Evolutionary conservation across 2,113 vertebrate species (phyloP).

Genomic region (Pedetes capensis): DNA sequence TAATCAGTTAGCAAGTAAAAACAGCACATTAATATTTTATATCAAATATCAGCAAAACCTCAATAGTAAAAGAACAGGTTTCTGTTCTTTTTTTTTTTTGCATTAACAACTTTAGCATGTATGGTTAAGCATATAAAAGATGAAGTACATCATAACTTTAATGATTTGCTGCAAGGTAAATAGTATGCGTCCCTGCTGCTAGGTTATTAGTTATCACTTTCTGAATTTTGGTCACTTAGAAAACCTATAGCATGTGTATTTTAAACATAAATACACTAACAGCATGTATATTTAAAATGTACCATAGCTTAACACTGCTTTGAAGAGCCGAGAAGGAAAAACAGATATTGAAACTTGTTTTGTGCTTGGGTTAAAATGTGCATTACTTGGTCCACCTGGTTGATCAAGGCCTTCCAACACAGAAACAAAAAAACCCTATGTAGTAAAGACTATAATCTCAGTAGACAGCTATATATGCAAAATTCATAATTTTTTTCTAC

Average conservation of each 20-base stretch:
- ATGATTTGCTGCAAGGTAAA: not conserved
- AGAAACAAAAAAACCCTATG: not conserved
- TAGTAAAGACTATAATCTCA: not conserved
- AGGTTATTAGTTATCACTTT: slow-evolving; percentile 24
- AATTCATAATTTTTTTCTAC: not conserved
- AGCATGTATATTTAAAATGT: slow-evolving; percentile 1
- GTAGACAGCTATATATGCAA: not conserved
- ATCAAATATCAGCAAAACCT: slow-evolving; percentile 32
- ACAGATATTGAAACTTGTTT: not conserved
- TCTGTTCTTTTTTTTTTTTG: too few relatives aligned
- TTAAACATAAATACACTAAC: slow-evolving; percentile 37
- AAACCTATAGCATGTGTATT: not conserved
- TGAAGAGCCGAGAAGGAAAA: not conserved
- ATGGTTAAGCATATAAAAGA: not conserved
- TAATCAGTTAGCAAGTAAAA: slow-evolving; percentile 17
- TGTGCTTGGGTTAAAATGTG: not conserved
- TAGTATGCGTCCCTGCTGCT: not conserved
- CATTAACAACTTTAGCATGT: not conserved
- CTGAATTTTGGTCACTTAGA: slow-evolving; percentile 3
- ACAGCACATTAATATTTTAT: not conserved
- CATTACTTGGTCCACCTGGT: not conserved
- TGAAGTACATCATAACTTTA: not conserved
- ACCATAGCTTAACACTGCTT: not conserved
- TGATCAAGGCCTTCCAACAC: not conserved
- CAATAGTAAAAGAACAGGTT: not conserved